These are phyloP conservation scores for Eurytoma adleriae DNA, from an alignment of 2,888 invertebrate species.

Conservation along the genomic window DNA sequence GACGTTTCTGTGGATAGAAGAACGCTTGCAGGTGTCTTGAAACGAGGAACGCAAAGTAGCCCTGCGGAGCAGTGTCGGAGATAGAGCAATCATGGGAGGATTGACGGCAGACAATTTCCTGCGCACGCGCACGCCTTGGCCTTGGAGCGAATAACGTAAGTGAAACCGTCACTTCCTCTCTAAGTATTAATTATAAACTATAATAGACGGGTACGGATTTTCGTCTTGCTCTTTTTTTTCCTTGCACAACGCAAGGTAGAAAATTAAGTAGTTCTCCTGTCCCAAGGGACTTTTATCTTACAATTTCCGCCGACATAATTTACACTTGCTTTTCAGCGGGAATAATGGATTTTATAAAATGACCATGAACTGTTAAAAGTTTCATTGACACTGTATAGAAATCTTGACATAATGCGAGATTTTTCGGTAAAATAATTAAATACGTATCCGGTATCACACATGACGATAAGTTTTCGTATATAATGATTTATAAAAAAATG, in stretches of 20 bases:
- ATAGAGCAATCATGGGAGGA: conserved; percentile 13
- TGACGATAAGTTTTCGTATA: too few relatives aligned
- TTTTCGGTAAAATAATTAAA: too few relatives aligned
- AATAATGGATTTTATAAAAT: background rate
- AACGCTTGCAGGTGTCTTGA: background rate
- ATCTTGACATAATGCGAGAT: too few relatives aligned
- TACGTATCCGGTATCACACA: too few relatives aligned
- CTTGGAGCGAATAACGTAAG: conserved; percentile 41
- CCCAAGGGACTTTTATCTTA: too few relatives aligned
- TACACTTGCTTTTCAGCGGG: background rate
- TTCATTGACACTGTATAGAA: too few relatives aligned
- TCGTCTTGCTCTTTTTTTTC: conserved; percentile 6
- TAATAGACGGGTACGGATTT: conserved; percentile 1
- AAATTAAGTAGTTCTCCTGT: background rate
- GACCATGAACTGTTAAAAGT: background rate
- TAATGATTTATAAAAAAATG: too few relatives aligned
- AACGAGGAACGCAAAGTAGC: background rate
- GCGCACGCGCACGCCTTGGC: conserved; percentile 9
- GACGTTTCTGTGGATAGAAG: background rate
- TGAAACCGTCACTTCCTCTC: conserved; percentile 48
- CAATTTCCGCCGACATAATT: too few relatives aligned
- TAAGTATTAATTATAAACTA: conserved; percentile 40
- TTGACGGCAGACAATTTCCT: conserved; percentile 38
- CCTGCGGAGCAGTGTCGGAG: background rate
- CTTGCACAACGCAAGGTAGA: background rate